These are phyloP conservation scores for Sebastes hubbsi DNA, from an alignment of 2,797 vertebrate genomes.

Conservation along the genomic window DNA sequence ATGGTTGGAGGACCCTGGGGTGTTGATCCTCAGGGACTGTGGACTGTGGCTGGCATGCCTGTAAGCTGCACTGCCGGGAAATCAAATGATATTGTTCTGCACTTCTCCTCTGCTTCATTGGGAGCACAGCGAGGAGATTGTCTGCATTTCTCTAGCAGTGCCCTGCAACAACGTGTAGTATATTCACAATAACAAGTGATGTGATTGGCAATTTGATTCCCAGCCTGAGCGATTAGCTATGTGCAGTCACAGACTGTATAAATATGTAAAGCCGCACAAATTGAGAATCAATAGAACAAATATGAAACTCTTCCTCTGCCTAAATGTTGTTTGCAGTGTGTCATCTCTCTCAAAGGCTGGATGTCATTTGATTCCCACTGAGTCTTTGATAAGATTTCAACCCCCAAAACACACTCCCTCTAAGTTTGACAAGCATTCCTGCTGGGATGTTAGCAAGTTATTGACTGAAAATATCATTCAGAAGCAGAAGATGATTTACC, in stretches of 20 bases:
- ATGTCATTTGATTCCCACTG: slow-evolving; percentile 32
- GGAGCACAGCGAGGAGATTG: slow-evolving; percentile 21
- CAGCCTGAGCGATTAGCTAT: slow-evolving; percentile 34
- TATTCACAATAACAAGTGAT: slow-evolving; percentile 32
- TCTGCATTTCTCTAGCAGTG: slow-evolving; percentile 18
- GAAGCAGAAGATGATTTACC: slow-evolving; percentile 1
- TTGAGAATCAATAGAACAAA: slow-evolving; percentile 47
- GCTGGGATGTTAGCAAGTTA: not conserved
- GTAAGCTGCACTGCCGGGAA: slow-evolving; percentile 47
- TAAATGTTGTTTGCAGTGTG: slow-evolving; percentile 35
- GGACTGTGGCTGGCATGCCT: slow-evolving; percentile 54
- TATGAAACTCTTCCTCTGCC: slow-evolving; percentile 27
- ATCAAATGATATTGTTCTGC: slow-evolving; percentile 64
- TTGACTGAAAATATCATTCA: slow-evolving; percentile 18
- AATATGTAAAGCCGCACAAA: slow-evolving; percentile 51
- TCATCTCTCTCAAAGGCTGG: slow-evolving; percentile 5
- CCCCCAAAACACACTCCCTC: slow-evolving; percentile 1
- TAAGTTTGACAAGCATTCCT: not conserved
- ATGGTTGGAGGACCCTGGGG: slow-evolving; percentile 28
- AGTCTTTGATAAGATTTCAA: slow-evolving; percentile 43
- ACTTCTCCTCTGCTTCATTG: slow-evolving; percentile 40
- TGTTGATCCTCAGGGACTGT: slow-evolving; percentile 36
- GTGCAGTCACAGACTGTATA: slow-evolving; percentile 5
- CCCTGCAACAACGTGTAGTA: slow-evolving; percentile 14
- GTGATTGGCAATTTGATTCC: slow-evolving; percentile 55